Evolutionary conservation across 2,888 invertebrate genomes (phyloP), one percentile per base, ranked within the genome.

Genomic region (Polymixis flavicincta): DNA sequence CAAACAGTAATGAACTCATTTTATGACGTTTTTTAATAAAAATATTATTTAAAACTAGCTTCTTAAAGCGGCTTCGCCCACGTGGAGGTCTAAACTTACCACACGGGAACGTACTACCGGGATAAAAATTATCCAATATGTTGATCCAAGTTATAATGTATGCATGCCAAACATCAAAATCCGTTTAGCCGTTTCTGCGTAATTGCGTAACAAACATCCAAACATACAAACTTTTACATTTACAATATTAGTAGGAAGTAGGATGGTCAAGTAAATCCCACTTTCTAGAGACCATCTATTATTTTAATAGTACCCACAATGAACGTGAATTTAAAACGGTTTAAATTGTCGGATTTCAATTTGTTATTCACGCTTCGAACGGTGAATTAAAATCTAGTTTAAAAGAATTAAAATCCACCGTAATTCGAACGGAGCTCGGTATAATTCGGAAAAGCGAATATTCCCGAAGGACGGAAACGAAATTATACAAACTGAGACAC

Each of bases 291-390:
- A 60, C 71, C 60, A 61, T 66, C 63, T 83, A 79, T 83, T 80
- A 87, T 83, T 83, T 85, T 79, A 87, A 86, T 83, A 78, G 71
- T 55, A 55, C 68, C 67, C 74, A 78, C 76, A 85, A 74, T 59
- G 64, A 71, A 69, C 64, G 78, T 19, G 37, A 71, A 77, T 79
- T 68, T 74, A 60, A 79, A 71, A 52, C 77, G 25, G 63, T 75
- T 84, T 74, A 80, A 84, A 82, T 50, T 76, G 81, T 85, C 75
- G 52, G 74, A 78, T 87, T 85, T 78, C 78, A 87, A 87, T 87
- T 86, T 83, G 77, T 80, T 77, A 85, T 81, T 76, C 76, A 75
- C 84, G 80, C 72, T 87, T 74, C 72, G 82, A 80, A 80, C 80
- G 69, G 50, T 78, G 76, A 86, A 85, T 87, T 82, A 82, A 86